Evolutionary conservation across 2,888 invertebrate species (phyloP).

Genomic region (Atherix ibis): DNA sequence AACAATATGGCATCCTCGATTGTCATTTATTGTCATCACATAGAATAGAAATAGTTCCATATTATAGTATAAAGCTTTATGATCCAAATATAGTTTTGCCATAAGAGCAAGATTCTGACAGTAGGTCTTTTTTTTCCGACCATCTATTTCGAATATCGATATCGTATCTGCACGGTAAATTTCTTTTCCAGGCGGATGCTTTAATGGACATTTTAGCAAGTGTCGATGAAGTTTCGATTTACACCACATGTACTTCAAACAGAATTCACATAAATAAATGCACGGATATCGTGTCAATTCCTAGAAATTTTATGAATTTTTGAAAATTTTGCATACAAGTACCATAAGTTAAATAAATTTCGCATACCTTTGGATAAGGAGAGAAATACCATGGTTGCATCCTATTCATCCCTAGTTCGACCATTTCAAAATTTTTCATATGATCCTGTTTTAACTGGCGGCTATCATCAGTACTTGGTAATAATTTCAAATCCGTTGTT

Average conservation of each 20-base stretch:
- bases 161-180: slow-evolving; percentile 89
- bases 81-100: slow-evolving; percentile 92
- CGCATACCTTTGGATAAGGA: slow-evolving; percentile 93
- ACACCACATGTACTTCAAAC: slow-evolving; percentile 93
- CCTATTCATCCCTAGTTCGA: slow-evolving; percentile 84
- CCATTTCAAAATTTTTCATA: slow-evolving; percentile 99
- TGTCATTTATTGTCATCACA: slow-evolving; percentile 87
- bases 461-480: too few species aligned
- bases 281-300: slow-evolving; percentile 75
- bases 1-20: slow-evolving; percentile 92
- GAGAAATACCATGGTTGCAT: slow-evolving; percentile 99
- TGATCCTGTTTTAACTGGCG: too few species aligned
- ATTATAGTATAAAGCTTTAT: slow-evolving; percentile 96
- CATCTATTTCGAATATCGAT: slow-evolving; percentile 97
- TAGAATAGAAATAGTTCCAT: slow-evolving; percentile 99
- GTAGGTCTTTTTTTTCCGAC: slow-evolving; percentile 91
- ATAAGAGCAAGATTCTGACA: slow-evolving; percentile 92
- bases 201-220: slow-evolving; percentile 69
- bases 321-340: too few species aligned
- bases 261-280: slow-evolving; percentile 98
- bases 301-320: slow-evolving; percentile 36
- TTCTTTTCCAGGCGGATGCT: slow-evolving; percentile 95
- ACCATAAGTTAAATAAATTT: not conserved
- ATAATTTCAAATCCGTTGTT: too few species aligned
- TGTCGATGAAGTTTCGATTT: slow-evolving; percentile 89